These are phyloP conservation scores for Tachuris rubrigastra DNA, from an alignment of 2,113 vertebrate genomes.

Conservation along the genomic window DNA sequence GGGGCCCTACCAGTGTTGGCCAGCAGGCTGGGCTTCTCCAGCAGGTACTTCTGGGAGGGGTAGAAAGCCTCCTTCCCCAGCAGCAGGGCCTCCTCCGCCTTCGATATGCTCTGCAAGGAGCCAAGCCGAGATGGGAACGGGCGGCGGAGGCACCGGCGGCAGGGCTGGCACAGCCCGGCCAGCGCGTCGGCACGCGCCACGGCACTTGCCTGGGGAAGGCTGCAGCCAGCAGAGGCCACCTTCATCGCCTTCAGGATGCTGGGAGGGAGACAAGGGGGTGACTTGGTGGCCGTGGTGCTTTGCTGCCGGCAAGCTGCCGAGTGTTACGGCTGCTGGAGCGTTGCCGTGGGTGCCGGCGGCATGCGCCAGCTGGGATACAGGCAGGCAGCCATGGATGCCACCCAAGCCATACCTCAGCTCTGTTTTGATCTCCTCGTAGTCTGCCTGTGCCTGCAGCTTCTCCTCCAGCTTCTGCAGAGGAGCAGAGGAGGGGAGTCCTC, in stretches of 20 bases:
- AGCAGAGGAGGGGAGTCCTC: not conserved
- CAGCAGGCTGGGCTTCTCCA: slow-evolving; percentile 83
- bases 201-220: slow-evolving; percentile 85
- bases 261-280: not conserved
- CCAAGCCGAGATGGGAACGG: slow-evolving; percentile 9
- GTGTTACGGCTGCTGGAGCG: fast-evolving
- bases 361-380: fast-evolving
- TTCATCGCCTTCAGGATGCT: slow-evolving; percentile 98
- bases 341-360: fast-evolving
- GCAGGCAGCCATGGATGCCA: fast-evolving
- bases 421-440: slow-evolving; percentile 98
- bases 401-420: slow-evolving; percentile 86
- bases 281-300: not conserved
- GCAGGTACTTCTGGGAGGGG: slow-evolving; percentile 85
- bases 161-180: not conserved
- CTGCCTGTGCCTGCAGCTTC: slow-evolving; percentile 90
- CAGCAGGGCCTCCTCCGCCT: slow-evolving; percentile 82
- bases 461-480: slow-evolving; percentile 86
- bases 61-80: slow-evolving; percentile 90
- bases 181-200: not conserved
- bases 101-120: slow-evolving; percentile 78
- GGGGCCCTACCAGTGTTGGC: slow-evolving; percentile 80
- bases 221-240: slow-evolving; percentile 85
- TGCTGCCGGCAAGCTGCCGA: not conserved
- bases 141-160: not conserved